Conservation (phyloP, 2,888 invertebrate species). For the Drosophila meridiana region DNA sequence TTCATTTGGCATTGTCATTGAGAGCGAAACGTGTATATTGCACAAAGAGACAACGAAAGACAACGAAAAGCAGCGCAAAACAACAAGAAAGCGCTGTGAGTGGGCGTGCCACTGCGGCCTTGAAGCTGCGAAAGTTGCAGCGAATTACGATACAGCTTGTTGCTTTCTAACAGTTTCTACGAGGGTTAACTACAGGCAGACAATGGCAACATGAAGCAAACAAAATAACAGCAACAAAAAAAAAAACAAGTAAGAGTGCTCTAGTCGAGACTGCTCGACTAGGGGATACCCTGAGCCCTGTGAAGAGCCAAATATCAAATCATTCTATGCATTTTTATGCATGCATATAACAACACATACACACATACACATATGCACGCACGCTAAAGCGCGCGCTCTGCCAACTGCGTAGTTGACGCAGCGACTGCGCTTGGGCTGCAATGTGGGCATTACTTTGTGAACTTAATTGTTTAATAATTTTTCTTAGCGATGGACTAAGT, state of each 20-base stretch:
- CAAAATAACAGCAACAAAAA: not conserved
- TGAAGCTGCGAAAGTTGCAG: conserved; percentile 40
- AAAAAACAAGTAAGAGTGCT: no score
- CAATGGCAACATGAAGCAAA: not conserved
- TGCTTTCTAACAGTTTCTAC: conserved; percentile 9
- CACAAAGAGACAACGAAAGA: conserved; percentile 49
- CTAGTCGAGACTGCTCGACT: no score
- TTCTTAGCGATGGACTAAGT: no score
- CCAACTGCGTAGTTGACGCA: no score
- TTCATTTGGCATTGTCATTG: conserved; percentile 54
- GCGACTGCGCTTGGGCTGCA: no score
- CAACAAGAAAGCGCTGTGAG: conserved; percentile 1
- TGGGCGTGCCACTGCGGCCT: conserved; percentile 29
- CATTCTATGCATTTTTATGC: no score
- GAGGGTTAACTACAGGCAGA: conserved; percentile 16
- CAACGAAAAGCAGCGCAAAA: not conserved
- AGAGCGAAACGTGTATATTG: conserved; percentile 49
- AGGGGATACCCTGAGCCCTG: no score
- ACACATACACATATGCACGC: no score
- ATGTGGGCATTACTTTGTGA: no score
- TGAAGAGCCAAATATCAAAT: no score
- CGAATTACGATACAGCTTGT: conserved; percentile 17
- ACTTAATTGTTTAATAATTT: no score
- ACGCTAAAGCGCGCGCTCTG: no score
- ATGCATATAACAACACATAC: not conserved